Evolutionary conservation across 2,888 invertebrate genomes (phyloP), one percentile per base, ranked within the genome.

Genomic region (Dicyrtomina minuta): DNA sequence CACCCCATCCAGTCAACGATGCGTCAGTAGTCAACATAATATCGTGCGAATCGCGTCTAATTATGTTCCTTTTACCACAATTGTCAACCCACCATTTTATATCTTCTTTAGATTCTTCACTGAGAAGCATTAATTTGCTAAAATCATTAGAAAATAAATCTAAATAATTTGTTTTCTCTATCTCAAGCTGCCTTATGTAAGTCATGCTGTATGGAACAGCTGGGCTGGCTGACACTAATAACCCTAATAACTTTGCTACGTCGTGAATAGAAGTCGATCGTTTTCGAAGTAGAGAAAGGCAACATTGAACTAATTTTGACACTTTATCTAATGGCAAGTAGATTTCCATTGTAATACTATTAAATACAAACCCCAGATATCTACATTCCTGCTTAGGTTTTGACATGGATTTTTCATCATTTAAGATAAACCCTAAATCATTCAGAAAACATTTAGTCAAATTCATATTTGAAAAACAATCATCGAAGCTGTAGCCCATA

Each of bases 1-100:
- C 61, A 13, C 68, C 72, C 70, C 70, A 72, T 6, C 68, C 70
- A 1, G 56, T 12, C 17, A 55, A n/a, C 1, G 68, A 68, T 3
- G 65, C 64, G 51, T 72, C 72, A 1, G 72, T 65, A 17, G 17
- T 58, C 15, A 69, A 69, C 24, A 15, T 56, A 8, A 39, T 22
- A 17, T 49, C 49, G 39, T 20, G 53, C 26, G n/a, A n/a, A 49
- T 49, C 22, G 39, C 2, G 3, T 12, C n/a, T 12, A 62, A 62
- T 62, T 12, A 12, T 3, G 15, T 62, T 26, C 4, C 44, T 44
- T 3, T 13, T 49, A 5, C 20, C 20, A 27, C 39, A 26, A 17
- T 33, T 33, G 10, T 64, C 6, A 8, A 27, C 6, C 64, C 64
- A 64, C 64, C 64, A 64, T 12, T 8, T 20, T 15, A 51, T 20